phyloP scores from a whole-genome alignment of 2,113 vertebrate genomes.

The Accipiter virgatus region DNA sequence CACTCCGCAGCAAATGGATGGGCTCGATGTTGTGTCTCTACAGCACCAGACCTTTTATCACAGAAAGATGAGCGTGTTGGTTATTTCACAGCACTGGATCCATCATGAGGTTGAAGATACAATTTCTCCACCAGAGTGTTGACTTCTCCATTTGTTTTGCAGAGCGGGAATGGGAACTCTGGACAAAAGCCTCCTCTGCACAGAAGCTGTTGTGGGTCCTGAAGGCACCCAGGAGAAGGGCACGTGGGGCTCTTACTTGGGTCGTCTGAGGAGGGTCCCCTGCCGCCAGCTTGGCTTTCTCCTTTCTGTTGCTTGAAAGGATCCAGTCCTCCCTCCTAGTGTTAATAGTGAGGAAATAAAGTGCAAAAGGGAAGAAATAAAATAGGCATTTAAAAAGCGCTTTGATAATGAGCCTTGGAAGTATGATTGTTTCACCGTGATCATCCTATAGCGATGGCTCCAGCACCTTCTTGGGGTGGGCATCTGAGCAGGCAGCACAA shows the following conservation, averaged over 20 bases:
- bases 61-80: fast-evolving
- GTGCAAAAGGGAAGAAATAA: neutral
- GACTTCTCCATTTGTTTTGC: neutral
- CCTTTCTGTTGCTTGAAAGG: neutral
- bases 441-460: neutral
- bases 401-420: neutral
- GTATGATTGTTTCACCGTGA: neutral
- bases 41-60: fast-evolving
- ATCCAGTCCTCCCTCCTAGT: neutral
- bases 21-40: neutral
- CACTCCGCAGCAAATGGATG: fast-evolving
- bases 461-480: neutral
- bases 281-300: neutral
- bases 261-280: neutral
- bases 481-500: neutral
- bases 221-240: neutral
- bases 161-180: neutral
- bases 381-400: neutral
- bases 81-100: fast-evolving
- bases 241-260: fast-evolving
- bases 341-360: neutral
- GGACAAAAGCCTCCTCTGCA: neutral
- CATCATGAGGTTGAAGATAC: neutral
- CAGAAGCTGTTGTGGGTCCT: neutral
- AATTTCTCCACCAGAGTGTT: neutral